Conservation (phyloP, 2,113 vertebrate genomes). For the Apteryx mantelli region DNA sequence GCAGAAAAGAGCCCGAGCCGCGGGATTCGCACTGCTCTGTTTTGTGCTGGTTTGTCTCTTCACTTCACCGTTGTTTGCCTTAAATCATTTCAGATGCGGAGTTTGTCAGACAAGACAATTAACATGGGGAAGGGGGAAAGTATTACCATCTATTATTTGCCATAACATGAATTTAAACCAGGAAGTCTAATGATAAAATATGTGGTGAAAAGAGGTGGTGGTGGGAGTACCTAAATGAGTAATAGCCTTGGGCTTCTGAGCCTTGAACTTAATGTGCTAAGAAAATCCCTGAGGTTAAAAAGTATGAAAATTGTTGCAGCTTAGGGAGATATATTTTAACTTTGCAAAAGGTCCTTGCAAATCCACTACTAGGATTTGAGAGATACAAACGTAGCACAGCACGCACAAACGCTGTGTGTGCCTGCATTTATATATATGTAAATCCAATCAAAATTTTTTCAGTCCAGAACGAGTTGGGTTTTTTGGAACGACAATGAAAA, state of each 20-base stretch:
- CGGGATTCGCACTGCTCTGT: neutral
- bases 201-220: constrained; percentile 38
- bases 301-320: constrained; percentile 63
- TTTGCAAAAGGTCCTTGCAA: neutral
- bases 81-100: constrained; percentile 67
- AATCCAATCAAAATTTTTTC: neutral
- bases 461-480: no score
- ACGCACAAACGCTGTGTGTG: neutral
- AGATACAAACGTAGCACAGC: neutral
- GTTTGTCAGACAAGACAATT: constrained; percentile 69
- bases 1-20: neutral
- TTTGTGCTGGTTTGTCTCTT: neutral
- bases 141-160: constrained; percentile 76
- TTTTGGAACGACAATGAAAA: neutral
- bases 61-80: constrained; percentile 34
- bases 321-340: constrained; percentile 70
- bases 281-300: constrained; percentile 68
- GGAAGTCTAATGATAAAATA: constrained; percentile 69
- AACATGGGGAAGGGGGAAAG: constrained; percentile 68
- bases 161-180: constrained; percentile 71
- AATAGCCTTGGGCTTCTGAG: constrained; percentile 46
- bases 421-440: neutral
- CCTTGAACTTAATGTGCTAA: constrained; percentile 51
- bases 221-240: constrained; percentile 55
- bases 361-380: neutral